Base-by-base conservation (phyloP, 2,797 vertebrate genomes). In the Mycteria americana region DNA sequence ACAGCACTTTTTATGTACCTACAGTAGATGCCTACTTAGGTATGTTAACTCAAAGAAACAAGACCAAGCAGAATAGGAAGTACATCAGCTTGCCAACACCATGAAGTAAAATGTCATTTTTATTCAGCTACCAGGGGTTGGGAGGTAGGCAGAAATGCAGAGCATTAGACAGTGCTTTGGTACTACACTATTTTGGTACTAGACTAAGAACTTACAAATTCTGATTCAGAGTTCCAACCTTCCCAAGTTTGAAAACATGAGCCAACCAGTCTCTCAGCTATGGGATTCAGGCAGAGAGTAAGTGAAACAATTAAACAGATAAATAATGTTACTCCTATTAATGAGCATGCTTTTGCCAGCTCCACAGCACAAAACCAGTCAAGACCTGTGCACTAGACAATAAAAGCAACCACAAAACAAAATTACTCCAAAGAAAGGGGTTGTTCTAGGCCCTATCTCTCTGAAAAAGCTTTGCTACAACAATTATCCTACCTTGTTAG, bases 201-300 rank as follows among this genome's bases (percentile, higher is more conserved):
- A 41, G 6, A 64, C 10, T 28, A 72, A n/a, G 11, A 67, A 83
- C 18, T 17, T 50, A 3, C 1, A 5, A 57, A 21, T 43, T 67
- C 5, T 13, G 21, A 51, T 50, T n/a, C 17, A 33, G 18, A 83
- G 9, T 18, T 56, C 16, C 12, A 77, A 37, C 17, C 6, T n/a
- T n/a, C 2, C 0, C 3, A 72, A 57, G 7, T 46, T 8, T 25
- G 39, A 54, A 67, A 76, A 57, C 6, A 21, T 25, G 18, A 59
- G 14, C 50, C 70, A 98, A 63, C 94, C 97, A 23, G 94, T 92
- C 31, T 98, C 98, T 98, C 98, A 99, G 78, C 97, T 98, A 84
- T 1, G 10, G 57, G 97, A 98, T 92, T 98, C 98, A 83, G n/a
- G 33, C 48, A 94, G 14, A 93, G 15, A 81, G 0, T 53, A 83